These are phyloP conservation scores for Myanophis thanlyinensis DNA, from an alignment of 2,113 vertebrate species.

Conservation along the genomic window DNA sequence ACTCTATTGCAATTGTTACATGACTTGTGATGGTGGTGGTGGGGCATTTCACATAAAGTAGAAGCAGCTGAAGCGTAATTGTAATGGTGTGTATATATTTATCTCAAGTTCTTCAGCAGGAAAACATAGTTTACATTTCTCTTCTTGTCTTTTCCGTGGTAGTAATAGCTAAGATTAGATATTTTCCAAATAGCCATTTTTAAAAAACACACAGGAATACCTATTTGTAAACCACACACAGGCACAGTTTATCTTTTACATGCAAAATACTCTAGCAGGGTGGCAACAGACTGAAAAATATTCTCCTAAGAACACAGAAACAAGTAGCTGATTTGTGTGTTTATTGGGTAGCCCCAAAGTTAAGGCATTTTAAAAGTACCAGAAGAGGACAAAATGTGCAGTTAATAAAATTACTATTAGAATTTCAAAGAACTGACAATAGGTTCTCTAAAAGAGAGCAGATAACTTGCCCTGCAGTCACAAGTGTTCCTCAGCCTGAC, in stretches of 20 bases:
- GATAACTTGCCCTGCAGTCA: not conserved
- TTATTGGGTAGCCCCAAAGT: not conserved
- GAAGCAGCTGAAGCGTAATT: constrained; percentile 8
- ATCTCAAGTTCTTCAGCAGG: constrained; percentile 9
- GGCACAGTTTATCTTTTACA: not conserved
- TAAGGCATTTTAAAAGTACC: not conserved
- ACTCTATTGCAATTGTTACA: not conserved
- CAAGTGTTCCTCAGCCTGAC: not conserved
- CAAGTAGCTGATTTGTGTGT: not conserved
- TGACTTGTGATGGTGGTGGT: constrained; percentile 25
- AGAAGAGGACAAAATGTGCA: not conserved
- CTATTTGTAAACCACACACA: not conserved
- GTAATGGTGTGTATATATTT: constrained; percentile 25
- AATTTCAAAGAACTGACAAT: not conserved
- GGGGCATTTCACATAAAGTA: constrained; percentile 9
- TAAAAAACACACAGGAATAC: not conserved
- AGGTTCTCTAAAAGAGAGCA: not conserved
- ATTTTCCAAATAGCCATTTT: not conserved
- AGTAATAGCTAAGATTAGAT: constrained; percentile 21
- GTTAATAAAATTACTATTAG: not conserved
- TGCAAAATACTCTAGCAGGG: constrained; percentile 9
- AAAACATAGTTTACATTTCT: constrained; percentile 16
- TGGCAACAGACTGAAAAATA: not conserved
- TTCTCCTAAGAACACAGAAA: constrained; percentile 2
- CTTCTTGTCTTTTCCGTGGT: constrained; percentile 38